Evolutionary conservation across 2,888 invertebrate genomes (phyloP).

Genomic region (Corbicula japonica): DNA sequence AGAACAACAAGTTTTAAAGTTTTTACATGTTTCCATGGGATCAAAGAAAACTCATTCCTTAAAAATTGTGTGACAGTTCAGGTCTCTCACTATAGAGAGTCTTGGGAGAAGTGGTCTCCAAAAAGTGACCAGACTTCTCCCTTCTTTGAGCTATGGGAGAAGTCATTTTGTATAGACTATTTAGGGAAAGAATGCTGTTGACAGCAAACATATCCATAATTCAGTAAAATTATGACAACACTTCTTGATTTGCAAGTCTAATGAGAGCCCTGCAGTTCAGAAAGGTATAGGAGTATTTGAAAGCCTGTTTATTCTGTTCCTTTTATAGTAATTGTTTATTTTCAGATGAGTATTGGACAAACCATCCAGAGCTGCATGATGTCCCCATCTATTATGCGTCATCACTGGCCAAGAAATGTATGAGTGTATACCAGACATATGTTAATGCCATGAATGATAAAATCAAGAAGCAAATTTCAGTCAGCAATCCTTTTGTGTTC

Average conservation of each 20-base stretch:
- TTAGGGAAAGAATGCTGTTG: too few relatives aligned
- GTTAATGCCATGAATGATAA: conserved; percentile 99
- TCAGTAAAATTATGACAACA: too few relatives aligned
- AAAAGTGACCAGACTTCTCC: too few relatives aligned
- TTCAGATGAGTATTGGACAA: conserved; percentile 98
- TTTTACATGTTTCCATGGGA: background rate
- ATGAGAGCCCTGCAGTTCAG: too few relatives aligned
- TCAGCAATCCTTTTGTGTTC: conserved; percentile 99
- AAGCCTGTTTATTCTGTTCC: background rate
- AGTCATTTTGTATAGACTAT: too few relatives aligned
- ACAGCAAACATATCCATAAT: too few relatives aligned
- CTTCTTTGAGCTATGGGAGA: too few relatives aligned
- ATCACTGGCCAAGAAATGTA: conserved; percentile 99
- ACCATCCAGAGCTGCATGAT: conserved; percentile 98
- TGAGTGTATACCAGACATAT: conserved; percentile 99
- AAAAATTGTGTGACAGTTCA: too few relatives aligned
- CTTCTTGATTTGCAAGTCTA: too few relatives aligned
- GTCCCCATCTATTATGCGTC: conserved; percentile 99
- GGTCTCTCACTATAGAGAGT: too few relatives aligned
- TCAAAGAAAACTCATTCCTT: too few relatives aligned
- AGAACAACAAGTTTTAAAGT: background rate
- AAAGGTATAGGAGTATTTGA: background rate
- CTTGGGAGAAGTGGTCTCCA: too few relatives aligned
- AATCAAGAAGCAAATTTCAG: conserved; percentile 97
- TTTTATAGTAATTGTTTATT: background rate